A percentile compares a stretch with the other conserved stretches of the same genome.
These are phyloP conservation scores for Silurus lanzhouensis DNA, from an alignment of 2,797 vertebrate genomes.

Conservation along the genomic window DNA sequence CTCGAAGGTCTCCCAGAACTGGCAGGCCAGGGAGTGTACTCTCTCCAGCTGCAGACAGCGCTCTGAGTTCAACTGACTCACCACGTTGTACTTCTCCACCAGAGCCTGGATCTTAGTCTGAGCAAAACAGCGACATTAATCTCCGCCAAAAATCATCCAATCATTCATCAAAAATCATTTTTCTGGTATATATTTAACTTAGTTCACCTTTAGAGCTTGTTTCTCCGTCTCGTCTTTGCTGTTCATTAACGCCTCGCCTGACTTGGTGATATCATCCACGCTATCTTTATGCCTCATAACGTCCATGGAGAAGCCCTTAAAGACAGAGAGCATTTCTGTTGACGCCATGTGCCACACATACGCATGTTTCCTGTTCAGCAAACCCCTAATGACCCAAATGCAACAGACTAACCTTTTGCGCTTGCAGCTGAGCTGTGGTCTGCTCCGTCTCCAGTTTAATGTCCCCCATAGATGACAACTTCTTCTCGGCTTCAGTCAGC, in stretches of 20 bases:
- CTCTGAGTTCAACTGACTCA: slow-evolving; percentile 94
- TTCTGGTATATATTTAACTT: background rate
- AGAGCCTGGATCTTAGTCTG: slow-evolving; percentile 85
- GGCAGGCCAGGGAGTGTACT: slow-evolving; percentile 88
- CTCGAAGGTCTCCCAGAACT: slow-evolving; percentile 98
- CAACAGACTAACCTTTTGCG: slow-evolving; percentile 88
- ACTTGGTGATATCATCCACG: slow-evolving; percentile 90
- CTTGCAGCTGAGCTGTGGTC: slow-evolving; percentile 89
- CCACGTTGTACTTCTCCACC: slow-evolving; percentile 80
- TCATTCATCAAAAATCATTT: too few species aligned
- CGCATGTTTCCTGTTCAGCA: slow-evolving; percentile 49
- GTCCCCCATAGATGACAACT: slow-evolving; percentile 85
- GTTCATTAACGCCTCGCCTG: slow-evolving; percentile 84
- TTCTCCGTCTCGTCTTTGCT: slow-evolving; percentile 87
- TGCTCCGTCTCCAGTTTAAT: slow-evolving; percentile 95
- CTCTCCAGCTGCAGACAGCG: slow-evolving; percentile 91
- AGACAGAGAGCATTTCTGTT: slow-evolving; percentile 49
- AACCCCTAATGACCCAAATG: slow-evolving; percentile 33
- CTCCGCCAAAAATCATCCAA: background rate
- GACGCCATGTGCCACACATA: background rate
- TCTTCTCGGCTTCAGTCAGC: slow-evolving; percentile 87
- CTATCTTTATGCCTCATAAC: slow-evolving; percentile 95
- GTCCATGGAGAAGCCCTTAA: slow-evolving; percentile 93
- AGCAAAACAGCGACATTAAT: slow-evolving; percentile 3
- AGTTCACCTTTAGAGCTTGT: slow-evolving; percentile 79